phyloP scores from a whole-genome alignment of 2,113 vertebrate species.

The Agapornis roseicollis region DNA sequence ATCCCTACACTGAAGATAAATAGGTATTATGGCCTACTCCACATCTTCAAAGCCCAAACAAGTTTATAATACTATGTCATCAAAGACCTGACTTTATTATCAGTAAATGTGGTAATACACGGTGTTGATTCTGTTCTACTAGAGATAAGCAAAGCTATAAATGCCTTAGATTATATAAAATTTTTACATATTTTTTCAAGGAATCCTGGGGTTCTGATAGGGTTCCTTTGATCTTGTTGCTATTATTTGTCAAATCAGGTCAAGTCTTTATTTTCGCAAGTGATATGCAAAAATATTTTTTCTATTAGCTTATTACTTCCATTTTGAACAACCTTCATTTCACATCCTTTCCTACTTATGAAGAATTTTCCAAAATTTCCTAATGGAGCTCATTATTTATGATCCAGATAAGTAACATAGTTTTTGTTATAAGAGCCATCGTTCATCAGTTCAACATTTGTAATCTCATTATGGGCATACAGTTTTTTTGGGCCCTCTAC shows the following conservation, averaged over 20 bases:
- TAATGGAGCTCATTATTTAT: background rate
- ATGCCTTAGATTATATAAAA: background rate
- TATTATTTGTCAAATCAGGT: background rate
- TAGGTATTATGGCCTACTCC: background rate
- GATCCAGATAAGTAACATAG: background rate
- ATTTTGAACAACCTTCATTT: background rate
- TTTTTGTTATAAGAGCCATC: background rate
- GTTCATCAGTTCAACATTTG: background rate
- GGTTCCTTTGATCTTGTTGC: background rate
- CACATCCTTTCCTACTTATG: background rate
- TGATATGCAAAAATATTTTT: background rate
- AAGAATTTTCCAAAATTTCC: background rate
- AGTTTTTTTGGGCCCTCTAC: rapidly evolving
- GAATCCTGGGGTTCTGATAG: background rate
- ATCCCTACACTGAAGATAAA: background rate
- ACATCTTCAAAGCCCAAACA: background rate
- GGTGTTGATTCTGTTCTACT: background rate
- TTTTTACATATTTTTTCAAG: background rate
- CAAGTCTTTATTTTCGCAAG: background rate
- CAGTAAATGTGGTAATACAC: background rate
- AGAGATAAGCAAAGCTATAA: background rate
- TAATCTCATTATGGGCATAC: background rate
- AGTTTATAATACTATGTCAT: background rate
- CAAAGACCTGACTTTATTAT: background rate
- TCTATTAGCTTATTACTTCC: background rate